phyloP scores from a whole-genome alignment of 1,140 invertebrate genomes.

The Aleiodes sp. region DNA sequence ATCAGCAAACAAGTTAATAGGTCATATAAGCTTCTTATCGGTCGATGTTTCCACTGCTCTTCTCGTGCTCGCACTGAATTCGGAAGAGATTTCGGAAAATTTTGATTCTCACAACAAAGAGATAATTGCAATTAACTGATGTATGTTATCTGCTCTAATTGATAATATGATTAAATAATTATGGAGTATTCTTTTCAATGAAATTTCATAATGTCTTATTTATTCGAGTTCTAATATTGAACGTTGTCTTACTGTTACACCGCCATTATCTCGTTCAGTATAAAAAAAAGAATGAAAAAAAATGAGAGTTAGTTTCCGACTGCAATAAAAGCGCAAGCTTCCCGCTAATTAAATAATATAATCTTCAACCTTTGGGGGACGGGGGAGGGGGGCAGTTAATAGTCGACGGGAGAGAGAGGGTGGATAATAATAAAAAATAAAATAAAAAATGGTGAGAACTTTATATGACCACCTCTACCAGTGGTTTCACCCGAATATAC shows the following conservation, averaged over 20 bases:
- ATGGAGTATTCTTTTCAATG: background rate
- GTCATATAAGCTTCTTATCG: no score
- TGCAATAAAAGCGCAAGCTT: background rate
- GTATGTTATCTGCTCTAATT: no score
- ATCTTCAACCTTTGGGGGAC: background rate
- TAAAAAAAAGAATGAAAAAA: background rate
- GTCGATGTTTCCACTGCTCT: no score
- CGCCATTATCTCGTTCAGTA: background rate
- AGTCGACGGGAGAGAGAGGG: background rate
- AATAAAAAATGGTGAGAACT: background rate
- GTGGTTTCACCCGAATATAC: background rate
- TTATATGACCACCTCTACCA: background rate
- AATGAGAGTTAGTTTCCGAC: background rate
- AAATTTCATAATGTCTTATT: background rate
- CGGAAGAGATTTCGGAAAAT: no score
- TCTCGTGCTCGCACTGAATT: no score
- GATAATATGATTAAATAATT: no score
- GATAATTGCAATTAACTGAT: no score
- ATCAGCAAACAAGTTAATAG: no score
- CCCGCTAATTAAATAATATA: conserved; percentile 4
- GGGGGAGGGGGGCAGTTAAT: no score
- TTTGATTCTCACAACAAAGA: no score
- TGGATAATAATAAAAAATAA: background rate
- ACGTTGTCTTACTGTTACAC: background rate
- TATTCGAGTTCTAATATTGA: no score